Percentiles rank a stretch among this genome's conserved stretches.
phyloP scores from a whole-genome alignment of 2,113 vertebrate genomes.

The Pangasianodon hypophthalmus region DNA sequence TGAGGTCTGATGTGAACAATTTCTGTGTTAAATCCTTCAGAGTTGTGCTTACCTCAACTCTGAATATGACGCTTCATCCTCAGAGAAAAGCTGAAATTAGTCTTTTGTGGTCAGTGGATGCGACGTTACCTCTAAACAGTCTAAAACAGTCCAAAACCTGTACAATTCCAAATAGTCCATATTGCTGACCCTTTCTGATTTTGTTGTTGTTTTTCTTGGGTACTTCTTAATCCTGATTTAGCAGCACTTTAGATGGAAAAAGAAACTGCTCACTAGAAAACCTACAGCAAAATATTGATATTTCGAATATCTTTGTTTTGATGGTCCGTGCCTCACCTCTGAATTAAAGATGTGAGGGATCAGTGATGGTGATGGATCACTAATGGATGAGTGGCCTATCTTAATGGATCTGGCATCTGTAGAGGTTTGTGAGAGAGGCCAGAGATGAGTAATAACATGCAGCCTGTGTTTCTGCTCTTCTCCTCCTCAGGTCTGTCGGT shows the following conservation, averaged over 20 bases:
- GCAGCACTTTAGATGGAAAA: background rate
- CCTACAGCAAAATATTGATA: background rate
- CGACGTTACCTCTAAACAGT: background rate
- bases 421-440: background rate
- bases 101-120: background rate
- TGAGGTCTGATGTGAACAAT: background rate
- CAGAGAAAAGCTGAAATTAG: background rate
- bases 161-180: background rate
- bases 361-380: background rate
- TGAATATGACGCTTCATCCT: background rate
- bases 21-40: background rate
- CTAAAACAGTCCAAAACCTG: background rate
- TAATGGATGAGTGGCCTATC: background rate
- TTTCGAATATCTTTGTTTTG: background rate
- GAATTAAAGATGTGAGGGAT: background rate
- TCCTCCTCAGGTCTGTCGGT: background rate
- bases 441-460: background rate
- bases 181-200: background rate
- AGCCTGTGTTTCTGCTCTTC: background rate
- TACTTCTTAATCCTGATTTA: background rate
- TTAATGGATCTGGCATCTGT: background rate
- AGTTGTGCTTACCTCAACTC: background rate
- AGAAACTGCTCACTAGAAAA: background rate
- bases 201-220: background rate
- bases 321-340: background rate